Base-by-base conservation (phyloP, 2,113 vertebrate species). In the Propithecus coquereli region DNA sequence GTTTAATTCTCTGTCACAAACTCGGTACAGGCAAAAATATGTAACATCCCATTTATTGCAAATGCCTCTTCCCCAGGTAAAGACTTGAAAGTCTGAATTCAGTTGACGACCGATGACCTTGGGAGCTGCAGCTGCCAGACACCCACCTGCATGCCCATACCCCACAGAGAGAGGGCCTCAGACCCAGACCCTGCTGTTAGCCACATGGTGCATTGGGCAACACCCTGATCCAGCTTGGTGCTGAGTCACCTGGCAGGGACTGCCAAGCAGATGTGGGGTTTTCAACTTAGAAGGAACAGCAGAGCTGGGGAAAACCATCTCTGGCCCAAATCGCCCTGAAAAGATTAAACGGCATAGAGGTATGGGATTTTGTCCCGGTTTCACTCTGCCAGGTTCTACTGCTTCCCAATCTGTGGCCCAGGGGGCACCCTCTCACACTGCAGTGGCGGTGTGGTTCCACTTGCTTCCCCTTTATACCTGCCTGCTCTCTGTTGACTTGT, bases 401-500 rank as follows among this genome's bases (percentile, higher is more conserved):
- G 11, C 54, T 37, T 34, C 1, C 16, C 8, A 23, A 17, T 8
- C 30, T 63, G 61, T 2, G 17, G 45, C 2, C 11, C 11, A 16
- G 1, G 12, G 8, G 6, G 13, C 8, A 4, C 6, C 0, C 14
- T 8, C 68, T 87, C 0, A 0, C 22, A 0, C 0, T 3, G n/a
- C 23, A 32, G 59, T 45, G 8, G n/a, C 84, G 27, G 37, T 3
- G 25, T 10, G 2, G 18, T 6, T 43, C 14, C n/a, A 16, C 45
- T 0, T 3, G 17, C 3, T 37, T 43, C 10, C 4, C 71, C 52
- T 47, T 32, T 4, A 32, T 14, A 37, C 43, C 32, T 11, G 9
- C 37, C 17, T 45, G 61, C 25, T 57, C n/a, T 86, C 2, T 0
- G 7, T 73, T 47, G 7, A 0, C 25, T 30, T 18, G 54, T n/a